phyloP scores from a whole-genome alignment of 2,888 invertebrate genomes.

The Calliphora vomitoria region DNA sequence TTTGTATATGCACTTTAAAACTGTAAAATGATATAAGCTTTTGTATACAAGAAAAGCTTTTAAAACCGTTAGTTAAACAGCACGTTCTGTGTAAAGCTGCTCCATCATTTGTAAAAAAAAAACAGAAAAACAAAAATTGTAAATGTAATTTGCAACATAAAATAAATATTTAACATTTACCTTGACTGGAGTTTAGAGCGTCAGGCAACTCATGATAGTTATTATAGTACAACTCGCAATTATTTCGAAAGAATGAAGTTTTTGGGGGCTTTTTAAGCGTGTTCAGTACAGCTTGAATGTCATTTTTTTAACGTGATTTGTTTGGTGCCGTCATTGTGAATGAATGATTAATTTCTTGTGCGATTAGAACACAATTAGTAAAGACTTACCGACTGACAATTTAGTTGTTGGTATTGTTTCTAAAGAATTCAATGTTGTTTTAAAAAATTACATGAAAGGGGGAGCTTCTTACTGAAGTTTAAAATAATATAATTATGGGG shows the following conservation, averaged over 20 bases:
- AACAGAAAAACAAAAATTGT: neutral
- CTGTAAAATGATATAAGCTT: conserved; percentile 1
- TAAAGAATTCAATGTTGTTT: neutral
- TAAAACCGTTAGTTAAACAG: conserved; percentile 52
- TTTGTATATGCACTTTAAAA: neutral
- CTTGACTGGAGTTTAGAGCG: conserved; percentile 56
- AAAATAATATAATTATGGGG: too few species aligned
- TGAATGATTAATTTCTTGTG: neutral
- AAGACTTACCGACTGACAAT: neutral
- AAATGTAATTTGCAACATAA: conserved; percentile 18
- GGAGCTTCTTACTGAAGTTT: too few species aligned
- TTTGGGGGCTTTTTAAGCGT: conserved; percentile 1
- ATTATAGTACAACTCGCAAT: neutral
- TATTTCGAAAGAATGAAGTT: neutral
- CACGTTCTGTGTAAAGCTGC: neutral
- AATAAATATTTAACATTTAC: conserved; percentile 56
- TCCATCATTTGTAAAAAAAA: neutral
- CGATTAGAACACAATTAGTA: conserved; percentile 7
- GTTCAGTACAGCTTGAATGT: conserved; percentile 56
- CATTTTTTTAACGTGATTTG: conserved; percentile 11
- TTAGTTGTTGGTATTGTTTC: neutral
- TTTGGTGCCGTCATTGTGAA: conserved; percentile 5
- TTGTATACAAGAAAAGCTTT: conserved; percentile 47
- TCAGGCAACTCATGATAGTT: neutral
- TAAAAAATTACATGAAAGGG: neutral